Percentiles rank a stretch among this genome's conserved stretches.
phyloP scores from a whole-genome alignment of 2,888 invertebrate genomes.

The Anoplius nigerrimus region DNA sequence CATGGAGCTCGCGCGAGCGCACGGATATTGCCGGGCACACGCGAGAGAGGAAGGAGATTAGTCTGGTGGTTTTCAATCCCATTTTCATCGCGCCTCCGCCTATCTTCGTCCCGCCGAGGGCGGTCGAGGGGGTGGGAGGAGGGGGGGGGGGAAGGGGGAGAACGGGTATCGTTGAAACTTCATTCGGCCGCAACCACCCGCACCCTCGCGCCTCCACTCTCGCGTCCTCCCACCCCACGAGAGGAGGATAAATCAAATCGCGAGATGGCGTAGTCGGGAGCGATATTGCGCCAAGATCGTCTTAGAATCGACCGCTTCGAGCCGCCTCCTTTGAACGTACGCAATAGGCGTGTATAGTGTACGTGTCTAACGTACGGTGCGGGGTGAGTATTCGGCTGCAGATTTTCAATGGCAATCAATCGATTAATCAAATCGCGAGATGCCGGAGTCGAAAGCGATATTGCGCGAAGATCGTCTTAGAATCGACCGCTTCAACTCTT shows the following conservation, averaged over 20 bases:
- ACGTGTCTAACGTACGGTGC: no score
- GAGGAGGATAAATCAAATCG: conserved; percentile 64
- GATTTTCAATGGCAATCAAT: no score
- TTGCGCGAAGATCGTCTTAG: conserved; percentile 12
- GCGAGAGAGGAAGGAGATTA: conserved; percentile 65
- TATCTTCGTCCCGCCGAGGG: conserved; percentile 33
- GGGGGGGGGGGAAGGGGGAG: background rate
- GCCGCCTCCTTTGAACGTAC: no score
- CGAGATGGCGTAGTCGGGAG: conserved; percentile 22
- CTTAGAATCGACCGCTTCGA: no score
- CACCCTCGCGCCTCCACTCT: conserved; percentile 26
- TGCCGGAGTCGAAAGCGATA: conserved; percentile 26
- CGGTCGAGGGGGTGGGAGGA: background rate
- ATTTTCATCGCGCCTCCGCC: conserved; percentile 69
- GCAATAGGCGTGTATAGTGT: no score
- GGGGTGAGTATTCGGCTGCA: no score
- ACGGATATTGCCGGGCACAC: conserved; percentile 53
- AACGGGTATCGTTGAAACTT: conserved; percentile 39
- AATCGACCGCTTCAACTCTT: background rate
- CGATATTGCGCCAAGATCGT: conserved; percentile 15
- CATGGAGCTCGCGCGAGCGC: conserved; percentile 31
- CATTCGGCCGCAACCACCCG: conserved; percentile 38
- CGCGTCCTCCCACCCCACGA: conserved; percentile 53
- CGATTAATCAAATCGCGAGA: conserved; percentile 62
- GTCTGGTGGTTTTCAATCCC: conserved; percentile 74